Conservation (phyloP, 1,140 invertebrate genomes). For the Harlomillsia oculata region DNA sequence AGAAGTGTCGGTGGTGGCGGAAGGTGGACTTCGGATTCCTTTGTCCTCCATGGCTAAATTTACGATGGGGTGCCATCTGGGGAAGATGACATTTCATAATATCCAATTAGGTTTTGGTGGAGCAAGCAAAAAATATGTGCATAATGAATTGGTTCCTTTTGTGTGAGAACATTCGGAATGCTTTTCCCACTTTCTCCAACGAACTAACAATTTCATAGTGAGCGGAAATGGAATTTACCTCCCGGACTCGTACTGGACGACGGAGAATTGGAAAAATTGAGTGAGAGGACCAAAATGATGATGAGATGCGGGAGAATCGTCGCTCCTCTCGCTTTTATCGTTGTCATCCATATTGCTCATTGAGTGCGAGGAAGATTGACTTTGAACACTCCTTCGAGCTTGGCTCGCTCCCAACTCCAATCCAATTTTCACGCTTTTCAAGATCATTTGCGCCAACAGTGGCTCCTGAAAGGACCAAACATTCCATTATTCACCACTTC, state of each 20-base stretch:
- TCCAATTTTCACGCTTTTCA: slow-evolving; percentile 23
- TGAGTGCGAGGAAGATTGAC: too few species aligned
- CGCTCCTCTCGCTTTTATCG: too few species aligned
- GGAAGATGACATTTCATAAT: too few species aligned
- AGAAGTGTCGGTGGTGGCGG: not conserved
- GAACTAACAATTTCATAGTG: not conserved
- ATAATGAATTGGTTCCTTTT: slow-evolving; percentile 1
- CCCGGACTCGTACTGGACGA: slow-evolving; percentile 24
- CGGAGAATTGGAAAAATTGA: slow-evolving; percentile 22
- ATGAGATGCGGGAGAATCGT: not conserved
- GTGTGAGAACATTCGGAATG: not conserved
- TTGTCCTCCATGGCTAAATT: slow-evolving; percentile 23
- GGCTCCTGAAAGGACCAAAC: slow-evolving; percentile 20
- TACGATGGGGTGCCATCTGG: slow-evolving; percentile 29
- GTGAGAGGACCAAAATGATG: slow-evolving; percentile 4
- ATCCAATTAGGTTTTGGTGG: not conserved
- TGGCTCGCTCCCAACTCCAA: slow-evolving; percentile 18
- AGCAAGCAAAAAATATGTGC: not conserved
- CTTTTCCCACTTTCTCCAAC: not conserved
- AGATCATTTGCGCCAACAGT: slow-evolving; percentile 27
- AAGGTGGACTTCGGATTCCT: not conserved
- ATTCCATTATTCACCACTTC: too few species aligned
- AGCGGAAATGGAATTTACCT: slow-evolving; percentile 12
- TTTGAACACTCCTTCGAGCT: slow-evolving; percentile 1
- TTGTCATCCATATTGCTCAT: not conserved